Percentiles rank a stretch among this genome's conserved stretches.
phyloP scores from a whole-genome alignment of 2,888 invertebrate genomes.

The Pyrrhosoma nymphula region DNA sequence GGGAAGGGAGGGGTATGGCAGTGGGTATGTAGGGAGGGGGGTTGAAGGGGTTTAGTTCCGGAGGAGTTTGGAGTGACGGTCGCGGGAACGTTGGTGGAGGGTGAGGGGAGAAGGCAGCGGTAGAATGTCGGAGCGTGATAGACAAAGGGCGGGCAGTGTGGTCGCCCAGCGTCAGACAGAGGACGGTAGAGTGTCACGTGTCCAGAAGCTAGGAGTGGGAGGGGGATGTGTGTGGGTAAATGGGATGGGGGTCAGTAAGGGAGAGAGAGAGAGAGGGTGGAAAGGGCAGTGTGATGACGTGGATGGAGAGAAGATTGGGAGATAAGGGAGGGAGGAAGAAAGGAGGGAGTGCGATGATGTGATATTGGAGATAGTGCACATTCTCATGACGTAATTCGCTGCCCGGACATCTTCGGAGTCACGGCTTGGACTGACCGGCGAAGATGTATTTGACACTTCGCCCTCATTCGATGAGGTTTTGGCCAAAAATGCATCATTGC shows the following conservation, averaged over 20 bases:
- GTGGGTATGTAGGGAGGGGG: slow-evolving; percentile 72
- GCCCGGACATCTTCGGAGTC: background rate
- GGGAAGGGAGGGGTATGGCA: background rate
- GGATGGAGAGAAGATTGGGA: background rate
- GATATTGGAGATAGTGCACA: background rate
- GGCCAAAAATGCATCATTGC: background rate
- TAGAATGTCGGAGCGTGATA: slow-evolving; percentile 15
- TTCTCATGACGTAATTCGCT: background rate
- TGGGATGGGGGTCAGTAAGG: background rate
- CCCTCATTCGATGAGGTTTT: background rate
- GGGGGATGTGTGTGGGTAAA: background rate
- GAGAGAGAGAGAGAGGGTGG: background rate
- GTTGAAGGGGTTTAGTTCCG: slow-evolving; percentile 77
- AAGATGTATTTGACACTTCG: background rate
- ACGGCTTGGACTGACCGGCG: background rate
- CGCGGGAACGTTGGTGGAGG: slow-evolving; percentile 76
- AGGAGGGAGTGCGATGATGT: background rate
- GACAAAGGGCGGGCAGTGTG: slow-evolving; percentile 1
- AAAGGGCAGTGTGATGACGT: background rate
- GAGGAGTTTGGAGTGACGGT: slow-evolving; percentile 78
- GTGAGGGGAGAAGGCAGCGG: slow-evolving; percentile 71
- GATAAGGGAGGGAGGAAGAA: background rate
- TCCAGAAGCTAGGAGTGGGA: background rate
- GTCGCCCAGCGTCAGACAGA: background rate
- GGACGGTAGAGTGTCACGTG: background rate